Percentiles rank a stretch among this genome's conserved stretches.
These are phyloP conservation scores for Stigmatopora argus DNA, from an alignment of 2,113 vertebrate species.

Conservation along the genomic window DNA sequence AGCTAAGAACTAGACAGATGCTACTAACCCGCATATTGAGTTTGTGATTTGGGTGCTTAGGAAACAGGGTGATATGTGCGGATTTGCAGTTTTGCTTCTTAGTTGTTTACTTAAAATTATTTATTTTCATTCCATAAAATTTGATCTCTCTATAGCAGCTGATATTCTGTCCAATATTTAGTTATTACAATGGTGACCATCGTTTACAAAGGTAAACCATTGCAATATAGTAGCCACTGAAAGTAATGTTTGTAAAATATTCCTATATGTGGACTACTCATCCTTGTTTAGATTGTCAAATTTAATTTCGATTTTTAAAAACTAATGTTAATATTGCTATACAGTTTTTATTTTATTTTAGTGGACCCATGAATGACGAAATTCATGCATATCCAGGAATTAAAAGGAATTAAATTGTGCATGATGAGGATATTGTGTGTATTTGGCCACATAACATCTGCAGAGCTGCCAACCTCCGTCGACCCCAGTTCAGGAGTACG, in stretches of 20 bases:
- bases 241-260: not conserved
- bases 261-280: not conserved
- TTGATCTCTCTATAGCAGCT: slow-evolving; percentile 5
- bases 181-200: not conserved
- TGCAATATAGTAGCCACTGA: not conserved
- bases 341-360: not conserved
- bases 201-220: not conserved
- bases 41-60: slow-evolving; percentile 44
- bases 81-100: slow-evolving; percentile 13
- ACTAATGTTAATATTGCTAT: not conserved
- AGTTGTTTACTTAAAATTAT: slow-evolving; percentile 7
- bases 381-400: not conserved
- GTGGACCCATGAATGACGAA: not conserved
- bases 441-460: no score
- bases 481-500: no score
- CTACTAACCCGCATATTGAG: slow-evolving; percentile 40
- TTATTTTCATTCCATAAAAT: slow-evolving; percentile 16
- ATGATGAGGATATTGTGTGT: not conserved
- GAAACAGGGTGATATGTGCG: slow-evolving; percentile 38
- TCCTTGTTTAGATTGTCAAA: no score
- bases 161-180: slow-evolving; percentile 8
- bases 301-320: not conserved
- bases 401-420: not conserved
- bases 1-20: slow-evolving; percentile 37
- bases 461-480: no score